Conservation (phyloP, 2,113 vertebrate genomes). For the Hydrochoerus hydrochaeris region DNA sequence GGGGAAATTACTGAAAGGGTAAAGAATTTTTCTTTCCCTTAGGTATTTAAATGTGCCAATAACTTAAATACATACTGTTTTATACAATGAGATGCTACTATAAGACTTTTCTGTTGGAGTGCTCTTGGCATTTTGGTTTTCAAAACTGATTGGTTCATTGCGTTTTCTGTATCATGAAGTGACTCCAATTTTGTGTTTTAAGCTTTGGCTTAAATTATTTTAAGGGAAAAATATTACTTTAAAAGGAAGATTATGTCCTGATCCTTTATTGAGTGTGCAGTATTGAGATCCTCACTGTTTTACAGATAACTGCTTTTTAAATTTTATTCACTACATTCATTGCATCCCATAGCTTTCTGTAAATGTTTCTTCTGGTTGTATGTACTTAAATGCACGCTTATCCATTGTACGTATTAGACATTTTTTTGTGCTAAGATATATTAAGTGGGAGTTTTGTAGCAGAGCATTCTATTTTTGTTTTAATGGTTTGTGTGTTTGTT, state of each 20-base stretch:
- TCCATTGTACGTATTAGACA: slow-evolving; percentile 84
- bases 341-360: slow-evolving; percentile 82
- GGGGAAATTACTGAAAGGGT: slow-evolving; percentile 71
- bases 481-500: slow-evolving; percentile 58
- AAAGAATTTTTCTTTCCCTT: slow-evolving; percentile 74
- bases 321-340: slow-evolving; percentile 78
- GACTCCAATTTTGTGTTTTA: slow-evolving; percentile 75
- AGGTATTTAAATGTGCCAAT: slow-evolving; percentile 85
- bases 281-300: slow-evolving; percentile 78
- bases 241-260: slow-evolving; percentile 74
- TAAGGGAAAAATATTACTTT: slow-evolving; percentile 52
- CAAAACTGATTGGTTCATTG: slow-evolving; percentile 72
- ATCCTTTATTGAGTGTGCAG: slow-evolving; percentile 70
- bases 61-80: slow-evolving; percentile 78
- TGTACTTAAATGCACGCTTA: slow-evolving; percentile 82
- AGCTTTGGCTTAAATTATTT: slow-evolving; percentile 69
- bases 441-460: slow-evolving; percentile 81
- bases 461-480: slow-evolving; percentile 84
- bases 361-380: slow-evolving; percentile 83
- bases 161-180: slow-evolving; percentile 73
- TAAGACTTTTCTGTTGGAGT: slow-evolving; percentile 61
- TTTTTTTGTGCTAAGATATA: slow-evolving; percentile 85
- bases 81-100: slow-evolving; percentile 72
- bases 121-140: slow-evolving; percentile 74
- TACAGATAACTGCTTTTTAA: slow-evolving; percentile 75